Base-by-base conservation (phyloP, 2,113 vertebrate species). In the Cichladusa arquata region DNA sequence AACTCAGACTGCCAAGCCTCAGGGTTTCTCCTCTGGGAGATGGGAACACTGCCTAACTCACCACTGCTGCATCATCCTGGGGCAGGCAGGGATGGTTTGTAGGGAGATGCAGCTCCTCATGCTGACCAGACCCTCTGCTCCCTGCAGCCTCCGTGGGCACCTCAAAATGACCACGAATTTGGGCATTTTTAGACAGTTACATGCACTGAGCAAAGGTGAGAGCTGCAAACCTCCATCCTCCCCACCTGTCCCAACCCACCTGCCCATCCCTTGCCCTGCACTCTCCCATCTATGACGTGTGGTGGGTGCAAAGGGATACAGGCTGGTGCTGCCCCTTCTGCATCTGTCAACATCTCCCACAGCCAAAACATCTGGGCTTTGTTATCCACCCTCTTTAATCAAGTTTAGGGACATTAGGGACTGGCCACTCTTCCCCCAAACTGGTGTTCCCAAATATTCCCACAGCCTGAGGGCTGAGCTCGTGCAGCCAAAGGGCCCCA, bases 261-360 rank as follows among this genome's bases (percentile, higher is more conserved):
- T 36, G 28, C 31, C 65, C 61, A 2, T 15, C 9, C 61, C 53
- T 34, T 3, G 17, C 11, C 70, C 70, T 25, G 11, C 16, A 2
- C 15, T 48, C 23, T 42, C 24, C 0, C 1, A 6, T 23, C 38
- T 51, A 0, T 3, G 40, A 18, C 0, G 0, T 6, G 11, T 1
- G 6, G 6, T 2, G 25, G 36, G 16, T 8, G 2, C 72, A 79
- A 38, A 79, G 24, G 53, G 42, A 23, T 0, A 2, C 19, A 20
- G 33, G 9, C 9, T 74, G 78, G 10, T 4, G 19, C 33, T n/a
- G 57, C 45, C 42, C 57, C 11, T 80, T 42, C 73, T 47, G 23
- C 9, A 57, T 5, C 47, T 11, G 0, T 6, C 18, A 40, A 5
- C 20, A 19, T 17, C 40, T 51, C 36, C 73, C 8, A 2, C 24